Evolutionary conservation across 1,140 invertebrate species (phyloP).

Genomic region (Bombus sylvicola): DNA sequence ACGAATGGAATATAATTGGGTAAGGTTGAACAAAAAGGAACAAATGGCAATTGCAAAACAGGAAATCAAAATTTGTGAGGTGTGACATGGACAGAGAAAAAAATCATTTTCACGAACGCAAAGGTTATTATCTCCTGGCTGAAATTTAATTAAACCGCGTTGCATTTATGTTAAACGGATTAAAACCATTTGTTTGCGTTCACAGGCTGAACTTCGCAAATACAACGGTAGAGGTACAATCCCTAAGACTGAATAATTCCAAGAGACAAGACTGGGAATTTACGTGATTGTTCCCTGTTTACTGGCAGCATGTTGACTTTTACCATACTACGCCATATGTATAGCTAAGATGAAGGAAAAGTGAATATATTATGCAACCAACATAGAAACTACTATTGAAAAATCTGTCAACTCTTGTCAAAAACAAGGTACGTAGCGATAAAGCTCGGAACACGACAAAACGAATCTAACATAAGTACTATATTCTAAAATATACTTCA

Average conservation of each 20-base stretch:
- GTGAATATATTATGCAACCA: background rate
- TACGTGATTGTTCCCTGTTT: background rate
- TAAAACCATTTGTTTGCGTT: slow-evolving; percentile 12
- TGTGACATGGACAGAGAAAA: background rate
- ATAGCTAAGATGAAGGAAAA: background rate
- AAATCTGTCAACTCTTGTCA: background rate
- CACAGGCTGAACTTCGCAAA: slow-evolving; percentile 7
- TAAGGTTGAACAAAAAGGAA: slow-evolving; percentile 9
- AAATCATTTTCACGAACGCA: background rate
- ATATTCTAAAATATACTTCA: too few species aligned
- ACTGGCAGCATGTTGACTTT: background rate
- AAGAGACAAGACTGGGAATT: background rate
- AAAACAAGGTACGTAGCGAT: background rate
- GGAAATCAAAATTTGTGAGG: background rate
- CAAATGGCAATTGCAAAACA: slow-evolving; percentile 8
- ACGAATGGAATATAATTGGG: background rate
- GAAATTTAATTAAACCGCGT: slow-evolving; percentile 20
- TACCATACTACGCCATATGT: background rate
- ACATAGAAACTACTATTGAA: background rate
- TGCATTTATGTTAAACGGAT: slow-evolving; percentile 18
- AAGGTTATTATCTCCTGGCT: background rate
- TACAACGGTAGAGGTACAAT: background rate
- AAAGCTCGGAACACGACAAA: background rate
- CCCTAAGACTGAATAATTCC: background rate
- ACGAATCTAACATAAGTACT: too few species aligned